Base-by-base conservation (phyloP, 1,140 invertebrate genomes). In the Drosophila nigromelanica region DNA sequence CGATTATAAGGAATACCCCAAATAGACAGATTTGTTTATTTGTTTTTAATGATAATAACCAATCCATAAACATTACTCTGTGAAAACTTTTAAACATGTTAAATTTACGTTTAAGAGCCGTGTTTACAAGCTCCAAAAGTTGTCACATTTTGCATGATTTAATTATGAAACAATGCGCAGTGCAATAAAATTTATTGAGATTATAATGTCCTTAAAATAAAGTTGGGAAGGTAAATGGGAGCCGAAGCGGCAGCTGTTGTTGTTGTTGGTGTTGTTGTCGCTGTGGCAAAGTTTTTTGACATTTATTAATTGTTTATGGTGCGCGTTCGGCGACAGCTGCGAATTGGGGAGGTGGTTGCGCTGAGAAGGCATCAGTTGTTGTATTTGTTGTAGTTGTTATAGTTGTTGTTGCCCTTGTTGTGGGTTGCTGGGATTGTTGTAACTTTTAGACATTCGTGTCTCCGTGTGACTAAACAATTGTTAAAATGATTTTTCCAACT, bases 231-330 rank as follows among this genome's bases (percentile, higher is more conserved):
- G 15, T 48, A 18, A 24, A 54, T 37, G 35, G 18, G 30, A n/a
- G 8, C 18, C 35, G 14, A 33, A 18, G 59, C 21, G 21, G 21
- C 21, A 24, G 21, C 21, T 45, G 72, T 33, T 61, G 61, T 55
- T 42, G 61, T 58, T 55, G 55, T 39, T 33, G 59, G 30, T 60
- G 59, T 59, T 58, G 64, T 56, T 60, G 45, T 62, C 82, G 76
- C 61, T 80, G 82, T 62, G 58, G 43, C 74, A 87, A 87, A 87
- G 72, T 89, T 87, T 76, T 79, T 71, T 82, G 82, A 82, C 82
- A 87, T 87, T 87, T 87, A 87, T 89, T 89, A 89, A 89, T 89
- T 89, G 83, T 89, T 89, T 89, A 89, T 78, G 80, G 62, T 52
- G 56, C 54, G 58, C 59, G 40, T 58, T 74, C 70, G 63, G 83